Base-by-base conservation (phyloP, 2,797 vertebrate genomes). In the Anisognathus igniventris region DNA sequence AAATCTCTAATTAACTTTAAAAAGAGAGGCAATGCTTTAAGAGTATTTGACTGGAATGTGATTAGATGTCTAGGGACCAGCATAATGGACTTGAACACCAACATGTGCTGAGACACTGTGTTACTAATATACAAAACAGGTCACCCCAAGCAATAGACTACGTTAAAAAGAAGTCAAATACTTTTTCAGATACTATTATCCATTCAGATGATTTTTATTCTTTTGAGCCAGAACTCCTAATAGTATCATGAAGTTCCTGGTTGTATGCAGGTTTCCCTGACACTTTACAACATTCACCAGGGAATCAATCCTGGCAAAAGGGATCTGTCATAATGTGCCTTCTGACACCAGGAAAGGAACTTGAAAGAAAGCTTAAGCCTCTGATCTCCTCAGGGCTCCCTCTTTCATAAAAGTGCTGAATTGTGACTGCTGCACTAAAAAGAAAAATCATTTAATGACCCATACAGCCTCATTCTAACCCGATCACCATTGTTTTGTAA, bases 351-450 rank as follows among this genome's bases (percentile, higher is more conserved):
- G 28, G 22, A 78, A 94, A 71, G 27, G 15, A 80, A 96, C 74
- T 23, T 86, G 35, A 90, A 95, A 94, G 74, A 40, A 86, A 86
- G 31, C 50, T 72, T 81, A 90, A 75, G 58, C 40, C 62, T 91
- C 75, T 91, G 68, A 95, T 79, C 89, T 92, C 81, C 39, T 74
- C 68, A 67, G 40, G 48, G 15, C 45, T 67, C 37, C 14, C 4
- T 53, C 53, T 68, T 83, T 76, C 51, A 91, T 60, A 88, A 86
- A 92, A 94, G 70, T 24, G n/a, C 48, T 85, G 84, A 87, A 92
- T 42, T 79, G 61, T 44, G 58, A 75, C 25, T 2, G 2, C 53
- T 73, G 51, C 12, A 16, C 33, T 76, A 45, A 58, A 79, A 94
- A 60, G 31, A 79, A 86, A 79, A 76, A 48, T 21, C 14, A 54